Evolutionary conservation across 2,888 invertebrate genomes (phyloP).

Genomic region (Pachliopta kotzebuea): DNA sequence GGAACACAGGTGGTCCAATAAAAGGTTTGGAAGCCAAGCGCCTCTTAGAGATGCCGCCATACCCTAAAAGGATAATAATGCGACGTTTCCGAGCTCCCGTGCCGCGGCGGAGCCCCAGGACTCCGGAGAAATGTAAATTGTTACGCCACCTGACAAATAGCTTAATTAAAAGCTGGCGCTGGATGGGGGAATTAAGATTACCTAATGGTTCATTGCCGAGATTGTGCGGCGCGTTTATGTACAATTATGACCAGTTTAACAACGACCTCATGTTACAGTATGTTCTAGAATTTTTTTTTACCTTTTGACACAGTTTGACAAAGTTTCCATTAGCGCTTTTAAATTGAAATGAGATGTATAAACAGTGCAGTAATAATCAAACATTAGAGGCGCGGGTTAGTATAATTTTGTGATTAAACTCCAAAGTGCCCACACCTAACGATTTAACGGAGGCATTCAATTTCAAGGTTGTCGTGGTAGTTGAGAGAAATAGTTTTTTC

Average conservation of each 20-base stretch:
- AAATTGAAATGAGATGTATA: constrained; percentile 20
- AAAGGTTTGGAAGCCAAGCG: constrained; percentile 67
- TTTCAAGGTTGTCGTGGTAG: constrained; percentile 71
- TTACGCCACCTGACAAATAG: constrained; percentile 74
- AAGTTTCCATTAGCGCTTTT: neutral
- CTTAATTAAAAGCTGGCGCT: constrained; percentile 78
- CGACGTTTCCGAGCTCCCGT: constrained; percentile 69
- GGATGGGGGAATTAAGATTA: constrained; percentile 65
- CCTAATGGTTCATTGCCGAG: constrained; percentile 53
- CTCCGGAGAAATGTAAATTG: constrained; percentile 76
- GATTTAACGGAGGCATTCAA: constrained; percentile 71
- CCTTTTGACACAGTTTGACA: neutral
- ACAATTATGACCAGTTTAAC: constrained; percentile 44
- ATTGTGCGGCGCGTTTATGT: constrained; percentile 36
- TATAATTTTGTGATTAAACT: constrained; percentile 37
- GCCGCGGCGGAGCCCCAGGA: constrained; percentile 58
- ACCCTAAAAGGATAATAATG: constrained; percentile 80
- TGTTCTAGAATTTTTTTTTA: constrained; percentile 42
- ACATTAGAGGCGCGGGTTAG: neutral
- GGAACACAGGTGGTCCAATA: constrained; percentile 78
- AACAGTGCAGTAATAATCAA: constrained; percentile 2
- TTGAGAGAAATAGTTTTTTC: constrained; percentile 70
- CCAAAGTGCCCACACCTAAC: constrained; percentile 61
- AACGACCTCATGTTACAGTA: constrained; percentile 39
- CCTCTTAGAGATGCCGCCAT: constrained; percentile 71